Conservation (phyloP, 35 echinoderm and acorn worm species). For the Hemicentrotus pulcherrimus region DNA sequence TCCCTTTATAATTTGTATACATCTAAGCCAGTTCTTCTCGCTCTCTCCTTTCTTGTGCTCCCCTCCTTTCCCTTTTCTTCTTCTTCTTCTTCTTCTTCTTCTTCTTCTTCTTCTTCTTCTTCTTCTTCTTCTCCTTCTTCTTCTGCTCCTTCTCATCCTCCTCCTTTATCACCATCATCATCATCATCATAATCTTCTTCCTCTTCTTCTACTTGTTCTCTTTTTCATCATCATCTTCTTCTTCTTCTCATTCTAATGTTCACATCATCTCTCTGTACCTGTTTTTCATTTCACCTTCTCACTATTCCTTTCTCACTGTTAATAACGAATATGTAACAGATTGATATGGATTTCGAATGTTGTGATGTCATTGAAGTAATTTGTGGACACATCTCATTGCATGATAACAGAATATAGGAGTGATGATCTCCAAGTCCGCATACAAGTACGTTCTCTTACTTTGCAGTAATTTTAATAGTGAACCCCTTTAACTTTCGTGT, state of each 20-base stretch:
- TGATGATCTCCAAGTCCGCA: no score
- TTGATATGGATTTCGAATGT: not conserved
- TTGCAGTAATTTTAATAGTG: not conserved
- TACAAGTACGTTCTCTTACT: not conserved
- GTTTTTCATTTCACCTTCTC: no score
- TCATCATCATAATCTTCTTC: not conserved
- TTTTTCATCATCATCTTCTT: no score
- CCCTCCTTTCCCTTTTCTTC: not conserved
- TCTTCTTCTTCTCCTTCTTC: constrained; percentile 25
- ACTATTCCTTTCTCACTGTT: no score
- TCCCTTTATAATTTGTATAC: no score
- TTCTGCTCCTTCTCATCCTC: not conserved
- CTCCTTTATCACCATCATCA: not conserved
- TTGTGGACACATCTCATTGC: not conserved
- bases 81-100: constrained; percentile 28
- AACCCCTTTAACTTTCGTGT: not conserved
- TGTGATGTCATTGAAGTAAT: not conserved
- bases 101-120: constrained; percentile 30
- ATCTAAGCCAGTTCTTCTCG: no score
- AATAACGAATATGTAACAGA: no score
- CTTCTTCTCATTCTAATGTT: no score
- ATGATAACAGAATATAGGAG: not conserved
- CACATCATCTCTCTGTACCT: no score
- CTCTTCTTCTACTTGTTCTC: not conserved
- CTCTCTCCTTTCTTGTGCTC: not conserved